These are phyloP conservation scores for Lepidotrigona ventralis DNA, from an alignment of 1,140 invertebrate genomes.

Conservation along the genomic window DNA sequence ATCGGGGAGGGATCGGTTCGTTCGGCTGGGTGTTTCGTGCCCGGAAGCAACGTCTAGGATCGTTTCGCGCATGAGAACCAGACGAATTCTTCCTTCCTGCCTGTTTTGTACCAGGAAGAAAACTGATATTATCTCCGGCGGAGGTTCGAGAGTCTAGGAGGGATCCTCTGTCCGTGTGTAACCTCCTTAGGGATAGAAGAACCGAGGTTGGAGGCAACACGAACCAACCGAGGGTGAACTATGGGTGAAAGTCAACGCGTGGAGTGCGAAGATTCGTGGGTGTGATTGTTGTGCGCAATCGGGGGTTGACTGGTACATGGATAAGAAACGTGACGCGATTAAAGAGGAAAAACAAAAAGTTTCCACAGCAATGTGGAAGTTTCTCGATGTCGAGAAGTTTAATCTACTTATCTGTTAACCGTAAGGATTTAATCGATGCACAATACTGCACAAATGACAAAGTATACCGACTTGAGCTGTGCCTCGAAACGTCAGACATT, in stretches of 20 bases:
- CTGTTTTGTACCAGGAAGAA: conserved; percentile 28
- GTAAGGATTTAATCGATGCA: too few relatives aligned
- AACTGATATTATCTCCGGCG: conserved; percentile 45
- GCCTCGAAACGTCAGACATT: conserved; percentile 15
- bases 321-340: neutral
- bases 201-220: neutral
- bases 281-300: neutral
- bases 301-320: neutral
- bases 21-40: conserved; percentile 36
- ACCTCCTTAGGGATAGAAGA: conserved; percentile 21
- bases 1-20: neutral
- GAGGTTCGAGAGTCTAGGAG: neutral
- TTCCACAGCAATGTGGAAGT: too few relatives aligned
- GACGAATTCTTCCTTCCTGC: conserved; percentile 49
- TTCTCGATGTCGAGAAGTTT: too few relatives aligned
- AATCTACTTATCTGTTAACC: neutral
- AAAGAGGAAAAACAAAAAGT: neutral
- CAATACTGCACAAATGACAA: too few relatives aligned
- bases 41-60: conserved; percentile 66
- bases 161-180: conserved; percentile 15
- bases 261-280: neutral
- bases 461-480: neutral
- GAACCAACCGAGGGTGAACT: neutral
- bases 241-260: conserved; percentile 10
- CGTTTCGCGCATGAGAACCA: conserved; percentile 66